phyloP scores from a whole-genome alignment of 2,797 vertebrate genomes.

The Buceros bicornis region DNA sequence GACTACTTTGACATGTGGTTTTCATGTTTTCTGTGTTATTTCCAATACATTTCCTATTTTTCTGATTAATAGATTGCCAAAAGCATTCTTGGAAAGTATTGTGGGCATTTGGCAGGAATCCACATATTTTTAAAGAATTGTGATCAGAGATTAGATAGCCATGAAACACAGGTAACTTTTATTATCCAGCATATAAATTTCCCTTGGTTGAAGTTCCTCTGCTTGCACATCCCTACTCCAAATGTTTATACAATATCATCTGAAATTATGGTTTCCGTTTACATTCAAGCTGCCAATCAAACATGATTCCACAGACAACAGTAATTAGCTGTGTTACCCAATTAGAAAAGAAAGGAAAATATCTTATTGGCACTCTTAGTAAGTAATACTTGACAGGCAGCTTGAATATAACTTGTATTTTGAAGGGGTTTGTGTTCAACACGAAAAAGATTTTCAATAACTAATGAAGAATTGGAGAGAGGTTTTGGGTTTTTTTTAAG shows the following conservation, averaged over 20 bases:
- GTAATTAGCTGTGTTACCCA: conserved; percentile 77
- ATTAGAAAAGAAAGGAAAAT: conserved; percentile 79
- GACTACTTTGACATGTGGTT: conserved; percentile 53
- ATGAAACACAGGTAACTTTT: conserved; percentile 62
- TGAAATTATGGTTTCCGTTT: conserved; percentile 65
- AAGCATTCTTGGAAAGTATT: conserved; percentile 35
- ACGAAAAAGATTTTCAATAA: conserved; percentile 29
- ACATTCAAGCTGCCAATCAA: conserved; percentile 67
- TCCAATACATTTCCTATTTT: conserved; percentile 61
- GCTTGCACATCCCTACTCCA: conserved; percentile 42
- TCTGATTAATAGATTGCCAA: conserved; percentile 53
- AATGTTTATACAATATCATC: conserved; percentile 65
- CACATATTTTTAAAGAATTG: conserved; percentile 2
- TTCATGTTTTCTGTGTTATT: conserved; percentile 71
- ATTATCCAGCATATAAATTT: conserved; percentile 48
- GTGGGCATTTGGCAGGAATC: conserved; percentile 40
- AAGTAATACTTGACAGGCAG: conserved; percentile 76
- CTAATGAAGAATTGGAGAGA: conserved; percentile 26
- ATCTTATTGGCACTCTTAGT: conserved; percentile 70
- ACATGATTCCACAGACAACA: conserved; percentile 66
- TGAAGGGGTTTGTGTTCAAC: conserved; percentile 28
- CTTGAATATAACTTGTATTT: conserved; percentile 71
- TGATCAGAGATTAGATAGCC: conserved; percentile 31
- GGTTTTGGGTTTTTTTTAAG: not conserved
- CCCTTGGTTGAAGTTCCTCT: not conserved